phyloP scores from a whole-genome alignment of 2,888 invertebrate genomes.

The Mimas tiliae region DNA sequence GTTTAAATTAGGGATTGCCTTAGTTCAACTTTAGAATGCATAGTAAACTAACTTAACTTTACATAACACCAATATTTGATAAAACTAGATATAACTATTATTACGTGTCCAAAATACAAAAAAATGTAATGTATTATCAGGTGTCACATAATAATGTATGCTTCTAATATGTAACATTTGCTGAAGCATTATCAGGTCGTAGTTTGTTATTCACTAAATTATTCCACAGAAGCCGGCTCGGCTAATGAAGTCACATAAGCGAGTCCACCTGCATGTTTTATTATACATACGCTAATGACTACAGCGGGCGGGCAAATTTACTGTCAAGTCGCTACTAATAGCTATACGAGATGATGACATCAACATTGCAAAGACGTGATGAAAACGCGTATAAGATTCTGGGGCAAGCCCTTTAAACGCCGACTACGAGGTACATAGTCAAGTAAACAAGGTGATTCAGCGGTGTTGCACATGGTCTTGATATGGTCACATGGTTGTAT shows the following conservation, averaged over 20 bases:
- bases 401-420: conserved; percentile 48
- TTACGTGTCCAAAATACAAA: too few species aligned
- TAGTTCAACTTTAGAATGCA: too few species aligned
- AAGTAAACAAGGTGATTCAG: conserved; percentile 72
- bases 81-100: too few species aligned
- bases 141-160: too few species aligned
- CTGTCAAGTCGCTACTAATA: conserved; percentile 9
- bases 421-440: conserved; percentile 43
- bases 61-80: too few species aligned
- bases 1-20: not conserved
- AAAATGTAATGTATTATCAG: too few species aligned
- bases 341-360: conserved; percentile 39
- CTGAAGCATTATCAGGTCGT: not conserved
- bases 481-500: conserved; percentile 44
- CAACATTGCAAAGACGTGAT: conserved; percentile 38
- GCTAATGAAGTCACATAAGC: conserved; percentile 6
- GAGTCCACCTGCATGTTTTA: conserved; percentile 19
- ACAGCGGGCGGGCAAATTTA: conserved; percentile 15
- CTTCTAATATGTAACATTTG: not conserved
- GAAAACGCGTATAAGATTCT: conserved; percentile 37
- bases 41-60: too few species aligned
- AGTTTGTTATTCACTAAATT: conserved; percentile 7
- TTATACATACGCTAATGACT: conserved; percentile 11
- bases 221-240: conserved; percentile 7
- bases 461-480: conserved; percentile 56